phyloP scores from a whole-genome alignment of 2,888 invertebrate species.

The Mesochorus sp. region DNA sequence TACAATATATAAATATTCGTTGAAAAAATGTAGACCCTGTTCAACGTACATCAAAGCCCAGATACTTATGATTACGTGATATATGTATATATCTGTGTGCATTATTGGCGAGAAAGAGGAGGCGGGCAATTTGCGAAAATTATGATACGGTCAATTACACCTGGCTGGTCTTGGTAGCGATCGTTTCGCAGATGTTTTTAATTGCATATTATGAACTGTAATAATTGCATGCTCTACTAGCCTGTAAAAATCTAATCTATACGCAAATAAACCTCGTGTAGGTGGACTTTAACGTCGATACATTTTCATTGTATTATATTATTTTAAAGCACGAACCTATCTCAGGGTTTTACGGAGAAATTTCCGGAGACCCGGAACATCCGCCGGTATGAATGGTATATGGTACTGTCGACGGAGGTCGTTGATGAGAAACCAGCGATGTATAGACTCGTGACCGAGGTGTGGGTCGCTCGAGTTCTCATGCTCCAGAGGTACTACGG shows the following conservation, averaged over 20 bases:
- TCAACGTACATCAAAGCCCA: slow-evolving; percentile 11
- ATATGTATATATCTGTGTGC: background rate
- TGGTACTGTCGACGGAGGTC: slow-evolving; percentile 69
- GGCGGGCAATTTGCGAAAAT: slow-evolving; percentile 61
- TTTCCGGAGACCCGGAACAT: slow-evolving; percentile 47
- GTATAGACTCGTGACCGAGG: slow-evolving; percentile 76
- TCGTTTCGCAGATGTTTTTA: slow-evolving; percentile 55
- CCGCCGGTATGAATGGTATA: slow-evolving; percentile 37
- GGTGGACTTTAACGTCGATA: slow-evolving; percentile 21
- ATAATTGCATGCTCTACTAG: slow-evolving; percentile 61
- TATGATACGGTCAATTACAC: slow-evolving; percentile 59
- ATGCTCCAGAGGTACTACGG: slow-evolving; percentile 74
- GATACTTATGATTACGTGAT: slow-evolving; percentile 45
- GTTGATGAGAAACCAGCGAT: slow-evolving; percentile 76
- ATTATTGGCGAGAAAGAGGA: slow-evolving; percentile 54
- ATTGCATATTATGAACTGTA: slow-evolving; percentile 42
- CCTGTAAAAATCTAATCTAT: slow-evolving; percentile 48
- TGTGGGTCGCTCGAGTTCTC: slow-evolving; percentile 46
- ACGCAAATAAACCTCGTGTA: slow-evolving; percentile 43
- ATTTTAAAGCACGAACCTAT: slow-evolving; percentile 39
- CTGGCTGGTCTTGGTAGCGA: slow-evolving; percentile 27
- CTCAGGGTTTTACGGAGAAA: slow-evolving; percentile 40
- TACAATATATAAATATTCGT: slow-evolving; percentile 19
- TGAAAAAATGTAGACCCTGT: slow-evolving; percentile 3
- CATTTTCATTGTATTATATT: slow-evolving; percentile 31